Evolutionary conservation across 2,888 invertebrate genomes (phyloP).

Genomic region (Empis stercorea): DNA sequence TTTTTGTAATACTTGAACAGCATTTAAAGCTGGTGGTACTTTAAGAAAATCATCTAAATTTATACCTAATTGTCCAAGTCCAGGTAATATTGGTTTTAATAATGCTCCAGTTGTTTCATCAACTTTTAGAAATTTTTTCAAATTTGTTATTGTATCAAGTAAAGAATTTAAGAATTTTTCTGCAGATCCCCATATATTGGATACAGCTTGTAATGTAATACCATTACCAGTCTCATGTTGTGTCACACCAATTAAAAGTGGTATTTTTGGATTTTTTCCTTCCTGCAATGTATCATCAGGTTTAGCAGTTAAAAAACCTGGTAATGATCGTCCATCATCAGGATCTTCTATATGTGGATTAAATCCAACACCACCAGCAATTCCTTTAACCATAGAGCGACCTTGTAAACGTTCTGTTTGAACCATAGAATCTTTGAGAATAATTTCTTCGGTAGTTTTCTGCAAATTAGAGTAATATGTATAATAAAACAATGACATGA

Average conservation of each 20-base stretch:
- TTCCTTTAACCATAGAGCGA: constrained; percentile 47
- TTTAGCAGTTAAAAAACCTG: constrained; percentile 48
- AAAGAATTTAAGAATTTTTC: constrained; percentile 27
- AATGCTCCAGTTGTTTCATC: constrained; percentile 26
- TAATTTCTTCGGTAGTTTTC: constrained; percentile 31
- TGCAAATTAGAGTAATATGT: no score
- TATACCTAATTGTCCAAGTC: constrained; percentile 19
- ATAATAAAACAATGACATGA: no score
- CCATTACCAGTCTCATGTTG: constrained; percentile 51
- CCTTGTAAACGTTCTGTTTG: constrained; percentile 43
- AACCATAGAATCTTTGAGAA: constrained; percentile 43
- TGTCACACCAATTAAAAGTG: constrained; percentile 59
- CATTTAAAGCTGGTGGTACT: constrained; percentile 23
- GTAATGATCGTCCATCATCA: constrained; percentile 53
- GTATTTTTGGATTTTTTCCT: constrained; percentile 43
- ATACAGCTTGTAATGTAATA: constrained; percentile 21
- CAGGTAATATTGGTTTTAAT: constrained; percentile 24
- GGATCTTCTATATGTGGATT: constrained; percentile 56
- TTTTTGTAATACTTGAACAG: constrained; percentile 27
- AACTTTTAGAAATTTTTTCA: constrained; percentile 24
- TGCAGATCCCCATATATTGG: constrained; percentile 25
- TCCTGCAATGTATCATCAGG: constrained; percentile 48
- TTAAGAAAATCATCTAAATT: constrained; percentile 26
- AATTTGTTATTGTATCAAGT: constrained; percentile 18
- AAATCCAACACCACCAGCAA: constrained; percentile 47